Evolutionary conservation across 2,797 vertebrate species (phyloP), one percentile per base, ranked within the genome.

Genomic region (Chiloscyllium punctatum): DNA sequence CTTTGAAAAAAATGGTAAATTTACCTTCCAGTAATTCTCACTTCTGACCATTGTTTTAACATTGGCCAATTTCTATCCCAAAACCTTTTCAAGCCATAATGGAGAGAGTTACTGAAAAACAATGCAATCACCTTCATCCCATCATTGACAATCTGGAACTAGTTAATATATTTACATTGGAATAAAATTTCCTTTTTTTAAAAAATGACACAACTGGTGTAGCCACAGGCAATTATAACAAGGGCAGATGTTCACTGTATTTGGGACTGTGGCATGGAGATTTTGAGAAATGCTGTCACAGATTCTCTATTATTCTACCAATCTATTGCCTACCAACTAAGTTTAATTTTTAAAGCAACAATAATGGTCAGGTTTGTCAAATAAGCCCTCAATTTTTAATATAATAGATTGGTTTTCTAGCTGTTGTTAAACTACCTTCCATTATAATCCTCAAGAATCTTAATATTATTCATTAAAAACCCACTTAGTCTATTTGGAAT

Each of bases 401-500:
- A 37, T n/a, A 68, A 92, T 18, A 92, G 90, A 42, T 92, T 92
- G 90, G 5, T 84, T 48, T 84, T 48, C 82, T 48, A 48, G 82
- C 37, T 84, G 25, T 48, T 9, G 8, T 69, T 6, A 42, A 68
- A 62, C 90, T 37, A 92, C 37, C 33, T 62, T 8, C 23, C 62
- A 92, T 68, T n/a, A 68, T 37, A 69, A 92, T 69, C 90, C 66
- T 69, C n/a, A 57, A n/a, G 71, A 95, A 53, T 77, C 37, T 95
- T 74, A 30, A 13, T 71, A 7, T 95, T 53, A 71, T 51, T 71
- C n/a, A 23, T 69, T 25, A n/a, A 30, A 95, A 95, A 42, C 51
- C 94, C 48, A 74, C 69, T 95, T 95, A 77, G 27, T 95, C 53
- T 72, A 74, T 95, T 74, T 74, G 48, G 57, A 95, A 95, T 51